phyloP scores from a whole-genome alignment of 2,113 vertebrate species.

The Monopterus albus region DNA sequence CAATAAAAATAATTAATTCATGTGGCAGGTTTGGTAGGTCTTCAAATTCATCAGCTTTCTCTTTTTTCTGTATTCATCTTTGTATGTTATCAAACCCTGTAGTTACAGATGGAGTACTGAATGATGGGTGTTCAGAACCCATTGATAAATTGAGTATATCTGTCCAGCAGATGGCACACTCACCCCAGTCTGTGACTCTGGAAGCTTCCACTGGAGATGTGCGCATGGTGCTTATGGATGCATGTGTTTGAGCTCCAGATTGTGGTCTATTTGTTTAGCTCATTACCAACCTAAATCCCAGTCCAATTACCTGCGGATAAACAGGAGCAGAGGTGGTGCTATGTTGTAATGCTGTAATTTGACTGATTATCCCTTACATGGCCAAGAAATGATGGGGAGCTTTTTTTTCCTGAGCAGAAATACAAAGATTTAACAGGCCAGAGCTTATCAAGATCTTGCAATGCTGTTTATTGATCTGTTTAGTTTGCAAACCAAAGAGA shows the following conservation, averaged over 20 bases:
- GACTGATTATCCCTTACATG: conserved; percentile 16
- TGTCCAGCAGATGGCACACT: conserved; percentile 57
- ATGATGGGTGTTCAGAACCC: background rate
- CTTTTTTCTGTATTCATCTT: too few species aligned
- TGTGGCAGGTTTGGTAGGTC: too few species aligned
- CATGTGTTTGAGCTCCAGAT: conserved; percentile 30
- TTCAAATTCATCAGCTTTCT: too few species aligned
- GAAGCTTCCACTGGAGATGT: background rate
- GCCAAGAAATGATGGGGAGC: background rate
- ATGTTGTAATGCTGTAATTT: conserved; percentile 36
- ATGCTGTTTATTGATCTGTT: background rate
- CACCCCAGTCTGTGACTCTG: conserved; percentile 8
- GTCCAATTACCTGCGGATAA: conserved; percentile 53
- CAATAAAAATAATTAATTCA: too few species aligned
- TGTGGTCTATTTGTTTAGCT: conserved; percentile 48
- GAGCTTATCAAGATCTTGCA: background rate
- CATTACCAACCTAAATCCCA: conserved; percentile 45
- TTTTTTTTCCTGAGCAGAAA: background rate
- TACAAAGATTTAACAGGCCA: background rate
- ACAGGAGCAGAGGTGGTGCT: conserved; percentile 50
- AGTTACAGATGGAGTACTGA: too few species aligned
- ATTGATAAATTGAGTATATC: background rate
- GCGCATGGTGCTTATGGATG: background rate
- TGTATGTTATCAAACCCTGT: too few species aligned
- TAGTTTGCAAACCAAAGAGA: background rate